A percentile compares a stretch with the other conserved stretches of the same genome.
These are phyloP conservation scores for Tenodera sinensis DNA, from an alignment of 2,888 invertebrate genomes.

Conservation along the genomic window DNA sequence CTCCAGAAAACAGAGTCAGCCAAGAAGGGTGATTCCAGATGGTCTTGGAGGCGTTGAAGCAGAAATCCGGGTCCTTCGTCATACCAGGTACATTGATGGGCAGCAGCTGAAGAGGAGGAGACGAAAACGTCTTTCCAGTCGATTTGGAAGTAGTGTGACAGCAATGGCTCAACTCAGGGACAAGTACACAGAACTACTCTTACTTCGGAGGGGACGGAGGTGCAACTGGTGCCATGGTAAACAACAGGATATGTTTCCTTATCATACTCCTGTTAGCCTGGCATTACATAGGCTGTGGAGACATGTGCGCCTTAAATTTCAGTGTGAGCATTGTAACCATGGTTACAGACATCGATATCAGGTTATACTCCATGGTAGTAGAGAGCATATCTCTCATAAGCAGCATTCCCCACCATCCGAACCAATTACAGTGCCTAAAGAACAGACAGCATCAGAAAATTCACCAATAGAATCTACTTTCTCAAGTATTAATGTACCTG, in stretches of 20 bases:
- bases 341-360: constrained; percentile 50
- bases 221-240: constrained; percentile 42
- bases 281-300: constrained; percentile 52
- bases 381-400: constrained; percentile 42
- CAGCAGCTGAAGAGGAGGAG: not conserved
- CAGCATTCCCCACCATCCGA: constrained; percentile 6
- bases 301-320: constrained; percentile 45
- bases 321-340: constrained; percentile 50
- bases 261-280: constrained; percentile 48
- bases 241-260: constrained; percentile 44
- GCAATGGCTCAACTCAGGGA: constrained; percentile 40
- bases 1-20: constrained; percentile 51
- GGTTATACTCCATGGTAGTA: constrained; percentile 48
- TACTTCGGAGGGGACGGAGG: constrained; percentile 40
- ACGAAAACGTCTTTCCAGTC: constrained; percentile 8
- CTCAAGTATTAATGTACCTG: constrained; percentile 28
- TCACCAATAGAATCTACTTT: constrained; percentile 22
- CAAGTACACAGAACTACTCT: constrained; percentile 44
- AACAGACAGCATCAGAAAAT: constrained; percentile 11
- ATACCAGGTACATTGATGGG: constrained; percentile 33
- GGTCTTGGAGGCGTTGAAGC: constrained; percentile 34
- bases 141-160: constrained; percentile 25
- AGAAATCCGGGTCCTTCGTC: constrained; percentile 39
- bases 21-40: constrained; percentile 46
- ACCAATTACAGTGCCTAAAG: constrained; percentile 29